Conservation (phyloP, 53 echinoderm and acorn worm genomes). For the Crossaster papposus region DNA sequence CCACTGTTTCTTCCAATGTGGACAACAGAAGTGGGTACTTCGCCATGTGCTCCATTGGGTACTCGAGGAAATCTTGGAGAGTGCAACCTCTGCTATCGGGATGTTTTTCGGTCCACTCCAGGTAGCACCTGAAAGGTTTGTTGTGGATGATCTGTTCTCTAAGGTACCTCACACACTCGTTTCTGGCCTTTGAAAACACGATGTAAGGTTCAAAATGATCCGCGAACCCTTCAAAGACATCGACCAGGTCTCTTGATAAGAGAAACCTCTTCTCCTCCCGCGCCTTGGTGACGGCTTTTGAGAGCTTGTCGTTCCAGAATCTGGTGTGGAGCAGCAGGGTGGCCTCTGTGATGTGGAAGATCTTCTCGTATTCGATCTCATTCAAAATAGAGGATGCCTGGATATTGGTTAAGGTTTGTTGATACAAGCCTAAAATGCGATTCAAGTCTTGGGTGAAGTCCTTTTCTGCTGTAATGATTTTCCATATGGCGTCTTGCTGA, state of each 20-base stretch:
- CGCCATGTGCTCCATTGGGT: conserved; percentile 84
- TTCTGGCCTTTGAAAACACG: conserved; percentile 78
- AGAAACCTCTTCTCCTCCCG: conserved; percentile 42
- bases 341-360: conserved; percentile 84
- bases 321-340: conserved; percentile 77
- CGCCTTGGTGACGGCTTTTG: conserved; percentile 57
- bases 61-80: conserved; percentile 78
- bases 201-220: conserved; percentile 77
- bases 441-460: conserved; percentile 78
- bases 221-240: conserved; percentile 78
- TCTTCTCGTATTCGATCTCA: conserved; percentile 85
- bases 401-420: not conserved
- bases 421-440: conserved; percentile 71
- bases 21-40: conserved; percentile 82
- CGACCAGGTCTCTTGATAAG: conserved; percentile 54
- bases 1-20: conserved; percentile 69
- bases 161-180: conserved; percentile 71
- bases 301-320: conserved; percentile 85
- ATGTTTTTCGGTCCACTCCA: conserved; percentile 84
- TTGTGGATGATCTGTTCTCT: conserved; percentile 67
- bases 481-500: conserved; percentile 91
- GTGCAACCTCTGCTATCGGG: conserved; percentile 47
- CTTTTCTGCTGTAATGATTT: conserved; percentile 76
- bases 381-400: not conserved
- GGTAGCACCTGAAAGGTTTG: conserved; percentile 68